Conservation (phyloP, 2,888 invertebrate genomes). For the Ophion ellenae region DNA sequence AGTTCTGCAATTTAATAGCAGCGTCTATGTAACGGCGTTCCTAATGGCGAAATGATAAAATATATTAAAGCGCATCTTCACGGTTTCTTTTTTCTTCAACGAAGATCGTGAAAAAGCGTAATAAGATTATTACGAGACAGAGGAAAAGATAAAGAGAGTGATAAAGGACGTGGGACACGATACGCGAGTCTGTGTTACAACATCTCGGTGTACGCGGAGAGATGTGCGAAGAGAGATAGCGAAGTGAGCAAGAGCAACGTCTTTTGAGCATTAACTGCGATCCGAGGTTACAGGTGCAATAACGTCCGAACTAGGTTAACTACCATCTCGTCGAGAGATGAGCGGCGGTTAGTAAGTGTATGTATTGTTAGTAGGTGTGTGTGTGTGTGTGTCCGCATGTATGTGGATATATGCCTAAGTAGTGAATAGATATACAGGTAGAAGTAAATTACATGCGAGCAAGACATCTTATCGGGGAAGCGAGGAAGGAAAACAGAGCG, state of each 20-base stretch:
- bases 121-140: not conserved
- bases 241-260: conserved; percentile 20
- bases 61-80: conserved; percentile 2
- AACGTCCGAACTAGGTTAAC: conserved; percentile 60
- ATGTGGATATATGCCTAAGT: not conserved
- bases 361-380: too few species aligned
- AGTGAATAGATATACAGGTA: not conserved
- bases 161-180: conserved; percentile 6
- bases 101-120: conserved; percentile 17
- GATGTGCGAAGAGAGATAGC: conserved; percentile 9
- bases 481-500: conserved; percentile 2
- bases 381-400: not conserved
- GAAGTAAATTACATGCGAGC: conserved; percentile 1
- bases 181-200: conserved; percentile 15
- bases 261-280: conserved; percentile 35
- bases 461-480: not conserved
- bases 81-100: not conserved
- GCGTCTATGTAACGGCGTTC: not conserved
- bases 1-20: conserved; percentile 8
- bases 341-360: conserved; percentile 20
- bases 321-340: conserved; percentile 37
- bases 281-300: conserved; percentile 60
- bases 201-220: not conserved
- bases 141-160: not conserved
- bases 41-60: conserved; percentile 1